Conservation (phyloP, 2,888 invertebrate genomes). For the Mythimna albipuncta region DNA sequence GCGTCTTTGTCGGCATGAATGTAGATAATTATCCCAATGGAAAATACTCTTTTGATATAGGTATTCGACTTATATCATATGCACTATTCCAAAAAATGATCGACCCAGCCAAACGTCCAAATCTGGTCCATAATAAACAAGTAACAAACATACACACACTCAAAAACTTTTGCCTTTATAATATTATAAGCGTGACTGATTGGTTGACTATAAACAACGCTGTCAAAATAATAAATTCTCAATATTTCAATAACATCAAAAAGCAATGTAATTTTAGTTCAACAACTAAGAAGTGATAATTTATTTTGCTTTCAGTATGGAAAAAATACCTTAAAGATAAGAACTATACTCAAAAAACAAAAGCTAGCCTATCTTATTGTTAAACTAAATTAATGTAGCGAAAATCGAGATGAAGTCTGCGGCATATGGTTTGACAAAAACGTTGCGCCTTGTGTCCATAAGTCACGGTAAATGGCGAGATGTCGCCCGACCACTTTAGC, state of each 20-base stretch:
- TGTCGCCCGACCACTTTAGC: constrained; percentile 76
- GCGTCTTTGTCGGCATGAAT: too few relatives aligned
- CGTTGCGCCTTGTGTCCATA: constrained; percentile 74
- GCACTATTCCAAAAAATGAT: too few relatives aligned
- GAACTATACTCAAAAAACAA: background rate
- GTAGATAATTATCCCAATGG: too few relatives aligned
- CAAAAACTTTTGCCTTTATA: too few relatives aligned
- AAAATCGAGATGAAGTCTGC: constrained; percentile 64
- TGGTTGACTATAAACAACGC: background rate
- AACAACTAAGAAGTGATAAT: background rate
- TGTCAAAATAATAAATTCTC: background rate
- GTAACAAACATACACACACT: too few relatives aligned
- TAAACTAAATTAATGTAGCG: constrained; percentile 54
- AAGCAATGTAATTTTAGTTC: background rate
- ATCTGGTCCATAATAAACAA: too few relatives aligned
- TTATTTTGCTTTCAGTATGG: background rate
- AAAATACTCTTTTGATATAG: too few relatives aligned
- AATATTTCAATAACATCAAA: background rate
- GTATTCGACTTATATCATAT: too few relatives aligned
- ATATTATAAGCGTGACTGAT: background rate
- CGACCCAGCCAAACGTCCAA: too few relatives aligned
- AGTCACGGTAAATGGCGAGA: constrained; percentile 76
- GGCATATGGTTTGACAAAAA: constrained; percentile 75
- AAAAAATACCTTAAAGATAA: background rate
- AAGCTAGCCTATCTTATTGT: constrained; percentile 30